Evolutionary conservation across 2,113 vertebrate genomes (phyloP), one percentile per base, ranked within the genome.

Genomic region (Zapornia atra): DNA sequence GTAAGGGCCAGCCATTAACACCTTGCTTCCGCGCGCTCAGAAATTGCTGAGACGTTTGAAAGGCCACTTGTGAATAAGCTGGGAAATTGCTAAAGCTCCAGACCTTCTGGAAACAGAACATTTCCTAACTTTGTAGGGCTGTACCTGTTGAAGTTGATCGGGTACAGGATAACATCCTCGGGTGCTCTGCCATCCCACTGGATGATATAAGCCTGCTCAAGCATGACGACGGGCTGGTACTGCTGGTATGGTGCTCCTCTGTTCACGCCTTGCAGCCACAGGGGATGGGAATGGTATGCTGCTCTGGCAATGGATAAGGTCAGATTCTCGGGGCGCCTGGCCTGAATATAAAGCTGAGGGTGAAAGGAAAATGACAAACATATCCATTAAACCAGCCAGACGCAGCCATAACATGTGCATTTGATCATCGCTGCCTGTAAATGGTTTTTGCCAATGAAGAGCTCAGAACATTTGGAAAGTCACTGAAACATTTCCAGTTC

Each of bases 281-380:
- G 17, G 8, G 96, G 94, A 29, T 91, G 94, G 51, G 92, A 89
- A 40, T 59, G 88, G 81, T 82, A 71, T 15, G 56, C 22, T 33
- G 69, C 95, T 73, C 94, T 95, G 88, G 96, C 86, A 77, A 91
- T 77, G 57, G 93, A 77, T 70, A 97, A 93, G 56, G 96, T 96
- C 88, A 98, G 93, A 78, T 95, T 97, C 95, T 96, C 92, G 1
- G 97, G 96, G 57, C 75, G 91, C 54, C 97, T 96, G 93, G 98
- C 96, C 94, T 98, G 97, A 86, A 97, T 97, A 53, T 96, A 97
- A 76, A 98, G 96, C 97, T 98, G 85, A 66, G 88, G 40, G 82
- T 44, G 70, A 94, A 71, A 96, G 72, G 72, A 92, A 95, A 97
- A 93, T 72, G 79, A 91, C 82, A 95, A 70, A 88, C 12, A 71